These are phyloP conservation scores for Chymomyza amoena DNA, from an alignment of 2,888 invertebrate genomes.

Conservation along the genomic window DNA sequence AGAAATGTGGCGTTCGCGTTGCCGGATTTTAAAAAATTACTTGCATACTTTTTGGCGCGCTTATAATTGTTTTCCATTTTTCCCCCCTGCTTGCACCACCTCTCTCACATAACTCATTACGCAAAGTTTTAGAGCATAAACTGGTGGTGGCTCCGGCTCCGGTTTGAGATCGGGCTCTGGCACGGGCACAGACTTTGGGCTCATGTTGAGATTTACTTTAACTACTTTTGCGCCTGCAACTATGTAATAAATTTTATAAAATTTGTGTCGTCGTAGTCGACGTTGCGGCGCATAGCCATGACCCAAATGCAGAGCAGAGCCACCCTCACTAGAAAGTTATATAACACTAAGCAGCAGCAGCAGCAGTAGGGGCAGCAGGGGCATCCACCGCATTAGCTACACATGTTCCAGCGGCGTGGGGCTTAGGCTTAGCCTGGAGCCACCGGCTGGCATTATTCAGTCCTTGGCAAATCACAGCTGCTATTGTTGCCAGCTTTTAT, in stretches of 20 bases:
- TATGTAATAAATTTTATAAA: conserved; percentile 64
- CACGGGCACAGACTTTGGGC: conserved; percentile 20
- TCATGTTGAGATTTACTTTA: conserved; percentile 61
- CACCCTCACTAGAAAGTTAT: conserved; percentile 31
- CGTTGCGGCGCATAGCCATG: conserved; percentile 40
- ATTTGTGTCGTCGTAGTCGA: conserved; percentile 39
- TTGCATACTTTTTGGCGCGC: conserved; percentile 63
- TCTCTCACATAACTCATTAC: conserved; percentile 61
- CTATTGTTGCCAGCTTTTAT: conserved; percentile 43
- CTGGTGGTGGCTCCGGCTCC: conserved; percentile 18
- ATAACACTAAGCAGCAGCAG: conserved; percentile 45
- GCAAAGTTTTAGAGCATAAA: conserved; percentile 50
- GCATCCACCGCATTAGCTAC: conserved; percentile 46
- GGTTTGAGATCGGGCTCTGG: conserved; percentile 16
- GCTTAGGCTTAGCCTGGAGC: neutral
- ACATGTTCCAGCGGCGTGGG: conserved; percentile 34
- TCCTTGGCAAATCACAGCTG: conserved; percentile 46
- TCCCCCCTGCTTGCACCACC: neutral
- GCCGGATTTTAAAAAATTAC: conserved; percentile 40
- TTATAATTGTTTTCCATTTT: conserved; percentile 62
- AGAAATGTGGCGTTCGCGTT: neutral
- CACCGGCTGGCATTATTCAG: neutral
- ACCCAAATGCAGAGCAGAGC: conserved; percentile 42
- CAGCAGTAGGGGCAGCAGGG: neutral
- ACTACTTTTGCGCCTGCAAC: conserved; percentile 62